Conservation (phyloP, 2,888 invertebrate species). For the Pyrochroa serraticornis region DNA sequence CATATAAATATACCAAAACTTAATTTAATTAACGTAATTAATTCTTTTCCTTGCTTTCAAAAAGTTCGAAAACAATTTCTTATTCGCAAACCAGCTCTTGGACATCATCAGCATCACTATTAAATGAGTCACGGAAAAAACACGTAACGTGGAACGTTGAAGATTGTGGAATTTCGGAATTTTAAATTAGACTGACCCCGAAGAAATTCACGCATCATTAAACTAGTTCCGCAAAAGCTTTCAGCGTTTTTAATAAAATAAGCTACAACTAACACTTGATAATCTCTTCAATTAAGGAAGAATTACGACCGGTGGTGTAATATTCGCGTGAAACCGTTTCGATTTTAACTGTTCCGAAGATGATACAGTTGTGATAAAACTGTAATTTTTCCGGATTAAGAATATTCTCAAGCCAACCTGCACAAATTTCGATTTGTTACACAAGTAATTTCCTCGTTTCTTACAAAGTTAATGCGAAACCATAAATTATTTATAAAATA, state of each 20-base stretch:
- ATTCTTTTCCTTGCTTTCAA: constrained; percentile 23
- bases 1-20: no score
- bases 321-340: constrained; percentile 1
- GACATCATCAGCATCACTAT: background rate
- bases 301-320: background rate
- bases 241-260: no score
- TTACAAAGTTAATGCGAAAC: background rate
- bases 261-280: no score
- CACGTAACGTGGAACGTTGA: constrained; percentile 17
- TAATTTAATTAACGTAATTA: background rate
- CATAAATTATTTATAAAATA: constrained; percentile 21
- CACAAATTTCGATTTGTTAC: constrained; percentile 17
- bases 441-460: constrained; percentile 16
- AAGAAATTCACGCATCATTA: background rate
- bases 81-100: background rate
- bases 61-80: background rate
- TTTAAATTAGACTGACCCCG: background rate
- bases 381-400: constrained; percentile 10
- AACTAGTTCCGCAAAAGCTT: no score
- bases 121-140: constrained; percentile 12
- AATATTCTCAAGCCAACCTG: background rate
- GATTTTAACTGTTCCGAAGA: constrained; percentile 3
- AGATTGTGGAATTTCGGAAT: constrained; percentile 1
- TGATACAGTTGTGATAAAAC: constrained; percentile 11
- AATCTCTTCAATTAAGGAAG: no score